Evolutionary conservation across 2,797 vertebrate species (phyloP), one percentile per base, ranked within the genome.

Genomic region (Etheostoma nigrum): DNA sequence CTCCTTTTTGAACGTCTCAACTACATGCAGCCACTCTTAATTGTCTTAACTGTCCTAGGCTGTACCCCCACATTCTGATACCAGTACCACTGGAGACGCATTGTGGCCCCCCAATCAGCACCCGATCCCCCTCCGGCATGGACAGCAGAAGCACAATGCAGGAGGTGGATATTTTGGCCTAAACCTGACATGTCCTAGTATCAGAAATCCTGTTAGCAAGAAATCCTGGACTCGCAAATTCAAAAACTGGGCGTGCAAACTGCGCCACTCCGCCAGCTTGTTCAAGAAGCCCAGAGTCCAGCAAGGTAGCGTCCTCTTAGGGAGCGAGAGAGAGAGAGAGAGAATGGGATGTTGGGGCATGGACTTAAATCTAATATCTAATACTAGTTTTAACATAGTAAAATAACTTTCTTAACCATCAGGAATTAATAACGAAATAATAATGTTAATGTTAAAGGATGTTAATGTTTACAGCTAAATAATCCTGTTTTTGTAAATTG

Each of bases 101-200:
- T 84, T 89, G 65, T 92, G 93, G 93, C 89, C 91, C 88, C 83
- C 81, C 89, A 96, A 93, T 93, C 95, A 95, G 94, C 94, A 93
- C 78, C 94, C 87, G 80, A 91, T 94, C 90, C 95, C 92, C 78
- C 87, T 93, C 81, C 86, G 91, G 89, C 91, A 94, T 23, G 93
- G 94, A 96, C 91, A 94, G 88, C 95, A 95, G 93, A 95, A 96
- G 91, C 96, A 96, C 89, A 95, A 94, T 95, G 96, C 95, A 96
- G 96, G 96, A 98, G 97, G 97, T 98, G 97, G 97, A 97, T 98
- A 97, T 97, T 97, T 97, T 97, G 97, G 96, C 97, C 97, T 97
- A 97, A 97, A 97, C 96, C 97, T 97, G 96, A 97, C 97, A 97
- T 97, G 97, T 97, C 96, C 97, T 97, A 97, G 96, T 98, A 97